phyloP scores from a whole-genome alignment of 2,888 invertebrate genomes.

The Lithophane socia region DNA sequence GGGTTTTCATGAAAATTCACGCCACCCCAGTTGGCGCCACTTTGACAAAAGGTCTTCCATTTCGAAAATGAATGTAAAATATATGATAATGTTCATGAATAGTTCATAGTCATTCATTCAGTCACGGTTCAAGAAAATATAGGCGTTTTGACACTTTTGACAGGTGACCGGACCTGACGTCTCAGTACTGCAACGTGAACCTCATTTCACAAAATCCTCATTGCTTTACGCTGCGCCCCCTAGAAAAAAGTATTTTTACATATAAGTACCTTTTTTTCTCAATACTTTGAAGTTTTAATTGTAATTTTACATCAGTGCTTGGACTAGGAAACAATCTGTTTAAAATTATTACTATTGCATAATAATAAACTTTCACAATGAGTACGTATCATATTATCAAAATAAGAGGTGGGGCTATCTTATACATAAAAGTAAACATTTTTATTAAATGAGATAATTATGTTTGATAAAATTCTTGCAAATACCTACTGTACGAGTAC shows the following conservation, averaged over 20 bases:
- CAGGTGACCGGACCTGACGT: too few species aligned
- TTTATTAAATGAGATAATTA: not conserved
- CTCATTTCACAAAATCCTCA: too few species aligned
- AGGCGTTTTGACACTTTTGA: too few species aligned
- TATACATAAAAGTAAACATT: not conserved
- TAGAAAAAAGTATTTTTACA: not conserved
- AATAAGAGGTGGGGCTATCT: conserved; percentile 14
- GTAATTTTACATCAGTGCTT: not conserved
- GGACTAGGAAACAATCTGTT: not conserved
- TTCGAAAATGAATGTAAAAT: too few species aligned
- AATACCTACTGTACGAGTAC: not conserved
- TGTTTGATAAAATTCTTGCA: not conserved
- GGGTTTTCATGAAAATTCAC: too few species aligned
- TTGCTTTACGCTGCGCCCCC: not conserved
- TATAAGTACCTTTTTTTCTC: not conserved
- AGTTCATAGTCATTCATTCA: too few species aligned
- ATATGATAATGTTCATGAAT: too few species aligned
- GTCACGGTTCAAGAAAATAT: too few species aligned
- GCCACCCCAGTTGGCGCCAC: too few species aligned
- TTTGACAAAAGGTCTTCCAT: too few species aligned
- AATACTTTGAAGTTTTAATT: not conserved
- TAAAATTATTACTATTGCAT: not conserved
- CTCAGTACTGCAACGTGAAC: too few species aligned
- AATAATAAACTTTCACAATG: not conserved
- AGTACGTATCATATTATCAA: not conserved